Evolutionary conservation across 2,797 vertebrate genomes (phyloP), one percentile per base, ranked within the genome.

Genomic region (Pelodytes ibericus): DNA sequence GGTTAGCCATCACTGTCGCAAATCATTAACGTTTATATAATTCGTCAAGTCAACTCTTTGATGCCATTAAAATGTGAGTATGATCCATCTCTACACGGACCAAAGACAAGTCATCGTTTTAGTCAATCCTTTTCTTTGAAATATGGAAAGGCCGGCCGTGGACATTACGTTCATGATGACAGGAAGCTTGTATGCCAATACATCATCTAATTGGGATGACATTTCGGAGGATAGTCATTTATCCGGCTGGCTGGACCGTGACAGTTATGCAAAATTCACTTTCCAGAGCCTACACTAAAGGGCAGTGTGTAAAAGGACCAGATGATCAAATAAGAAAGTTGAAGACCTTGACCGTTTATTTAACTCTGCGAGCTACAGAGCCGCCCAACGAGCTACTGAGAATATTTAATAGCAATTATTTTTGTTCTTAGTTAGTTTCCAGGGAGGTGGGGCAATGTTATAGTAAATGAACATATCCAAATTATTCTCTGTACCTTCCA

Each of bases 121-220:
- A 62, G 36, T 25, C 60, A 33, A 4, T 62, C 31, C 20, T 62
- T 33, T 62, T 36, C 16, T 18, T 36, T 36, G 9, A 36, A 6
- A 39, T 36, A 62, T 27, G 6, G 20, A n/a, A 62, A 33, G 20
- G 2, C 30, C 20, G 22, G 31, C 20, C 10, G 5, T 24, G 60
- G 60, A 36, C 60, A 36, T 33, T 13, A 39, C 3, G 24, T 16
- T 36, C 31, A 22, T 39, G 30, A 22, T 36, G 60, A 39, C 30
- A 24, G 60, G 27, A 31, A 62, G 18, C 31, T n/a, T 36, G 20
- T 10, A 22, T 30, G 30, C 3, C 31, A 10, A 24, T 62, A 24
- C 30, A 36, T 30, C 7, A 39, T 31, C 60, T 27, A 62, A 62
- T 62, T 62, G 39, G 10, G 60, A 30, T 62, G 60, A 36, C 58